Evolutionary conservation across 1,140 invertebrate genomes (phyloP), one percentile per base, ranked within the genome.

Genomic region (Akabosia matsudoensis): DNA sequence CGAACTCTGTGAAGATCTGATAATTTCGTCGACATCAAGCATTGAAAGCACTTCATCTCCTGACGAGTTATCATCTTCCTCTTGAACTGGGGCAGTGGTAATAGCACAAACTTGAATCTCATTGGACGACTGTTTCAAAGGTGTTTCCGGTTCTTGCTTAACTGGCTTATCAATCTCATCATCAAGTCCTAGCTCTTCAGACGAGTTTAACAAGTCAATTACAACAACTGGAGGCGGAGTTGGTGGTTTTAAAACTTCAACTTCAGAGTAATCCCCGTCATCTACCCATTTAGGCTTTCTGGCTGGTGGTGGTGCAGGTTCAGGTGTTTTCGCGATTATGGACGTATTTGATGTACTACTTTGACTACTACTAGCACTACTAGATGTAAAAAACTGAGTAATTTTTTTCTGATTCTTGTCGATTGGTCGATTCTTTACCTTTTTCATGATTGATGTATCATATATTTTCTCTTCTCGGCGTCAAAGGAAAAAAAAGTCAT

Each of bases 11-110:
- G 70, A 72, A 3, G 30, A 45, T 4, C 70, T 2, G 30, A 72
- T 45, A 34, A 72, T 45, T 72, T 72, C 70, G 10, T 72, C 70
- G 26, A 72, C 26, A 26, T 72, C 70, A 45, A 72, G n/a, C 30
- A 22, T 33, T n/a, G 70, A 72, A 45, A 72, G 70, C 3, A 72
- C 30, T 22, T 72, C 70, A 28, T 72, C 70, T 45, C 70, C 70
- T 10, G 31, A 72, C 4, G 33, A 34, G 24, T 31, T 22, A 26
- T 14, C 14, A 70, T 30, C 33, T 3, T n/a, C n/a, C n/a, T n/a
- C n/a, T 64, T 24, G 10, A 10, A 24, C 26, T 64, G 61, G 18
- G 13, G 45, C 45, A n/a, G 45, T n/a, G 13, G n/a, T n/a, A 52
- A 52, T 13, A 14, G 45, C n/a, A n/a, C 13, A n/a, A n/a, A 52